Evolutionary conservation across 2,888 invertebrate species (phyloP), one percentile per base, ranked within the genome.

Genomic region (Agrotis puta): DNA sequence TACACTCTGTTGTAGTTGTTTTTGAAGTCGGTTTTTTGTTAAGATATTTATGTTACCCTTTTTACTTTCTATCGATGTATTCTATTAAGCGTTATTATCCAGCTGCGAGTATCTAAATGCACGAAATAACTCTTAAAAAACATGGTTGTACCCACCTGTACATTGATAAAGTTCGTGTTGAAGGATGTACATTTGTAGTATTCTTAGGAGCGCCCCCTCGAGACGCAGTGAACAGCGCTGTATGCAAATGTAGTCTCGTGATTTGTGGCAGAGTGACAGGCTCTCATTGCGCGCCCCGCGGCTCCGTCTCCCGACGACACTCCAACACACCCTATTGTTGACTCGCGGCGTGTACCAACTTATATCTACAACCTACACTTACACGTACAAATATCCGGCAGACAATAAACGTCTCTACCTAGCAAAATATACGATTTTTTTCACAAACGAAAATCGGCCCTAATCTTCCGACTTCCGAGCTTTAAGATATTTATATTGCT

Each of bases 251-350:
- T 84, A 84, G 86, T 86, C 88, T 91, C 75, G 85, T 92, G 91
- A 92, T 93, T 90, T 91, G 91, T 88, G 89, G 88, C 70, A 87
- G 89, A 93, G 92, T 91, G 92, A 91, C 91, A 89, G 88, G 89
- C 87, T 88, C 92, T 91, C 91, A 88, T 89, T 88, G 89, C 89
- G 81, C 80, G 74, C 85, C 87, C 87, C 77, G 85, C 82, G 84
- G 86, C 89, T 83, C 84, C 79, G 79, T 83, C 87, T 39, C 82
- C 84, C 85, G 85, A 78, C 88, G 85, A 81, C 83, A 88, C 91
- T 89, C 86, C 85, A 80, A 81, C 85, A 81, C 84, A 83, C 86
- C 86, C 89, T 81, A 91, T 91, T 91, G 90, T 91, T 88, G 85
- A 88, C 88, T 88, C 61, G 76, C 72, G 70, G 45, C 64, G 68